Evolutionary conservation across 2,113 vertebrate genomes (phyloP), one percentile per base, ranked within the genome.

Genomic region (Nestor notabilis): DNA sequence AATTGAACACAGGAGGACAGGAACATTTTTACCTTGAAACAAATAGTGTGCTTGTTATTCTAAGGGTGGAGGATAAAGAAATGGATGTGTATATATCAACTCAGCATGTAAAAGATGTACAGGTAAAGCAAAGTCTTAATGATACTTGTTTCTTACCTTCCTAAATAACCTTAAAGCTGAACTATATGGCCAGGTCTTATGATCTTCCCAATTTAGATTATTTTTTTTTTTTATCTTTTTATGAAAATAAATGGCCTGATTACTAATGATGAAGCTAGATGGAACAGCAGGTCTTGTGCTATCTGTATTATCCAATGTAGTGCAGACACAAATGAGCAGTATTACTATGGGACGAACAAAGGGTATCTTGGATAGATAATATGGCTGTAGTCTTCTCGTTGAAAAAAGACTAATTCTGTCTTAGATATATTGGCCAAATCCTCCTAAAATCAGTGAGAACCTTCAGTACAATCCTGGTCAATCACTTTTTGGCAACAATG

Each of bases 21-120:
- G 98, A 99, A 66, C 98, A 99, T 90, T 99, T 99, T 98, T 99
- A 99, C 94, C 98, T 99, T 98, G 99, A 99, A 97, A 99, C 98
- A n/a, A 99, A 99, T 65, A 98, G 97, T 94, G 97, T 98, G 86
- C 96, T 99, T 92, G 98, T 98, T 11, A 94, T 99, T 93, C 98
- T 99, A 19, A 98, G 98, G 14, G 94, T 97, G 7, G 98, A 99
- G 76, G 98, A 99, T 93, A 96, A 78, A 19, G 98, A 99, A 96
- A 97, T 99, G 90, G 98, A 99, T 2, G 79, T 99, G 18, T 98
- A 98, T 60, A 49, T 98, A 53, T 98, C 98, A 80, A 94, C 97
- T 25, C 99, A 99, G 95, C 97, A 98, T 92, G 98, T 98, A 53
- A 55, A 98, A 25, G 68, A 33, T 0, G 80, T 95, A 44, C 99